Evolutionary conservation across 1,140 invertebrate species (phyloP).

Genomic region (Adoxophyes honmai): DNA sequence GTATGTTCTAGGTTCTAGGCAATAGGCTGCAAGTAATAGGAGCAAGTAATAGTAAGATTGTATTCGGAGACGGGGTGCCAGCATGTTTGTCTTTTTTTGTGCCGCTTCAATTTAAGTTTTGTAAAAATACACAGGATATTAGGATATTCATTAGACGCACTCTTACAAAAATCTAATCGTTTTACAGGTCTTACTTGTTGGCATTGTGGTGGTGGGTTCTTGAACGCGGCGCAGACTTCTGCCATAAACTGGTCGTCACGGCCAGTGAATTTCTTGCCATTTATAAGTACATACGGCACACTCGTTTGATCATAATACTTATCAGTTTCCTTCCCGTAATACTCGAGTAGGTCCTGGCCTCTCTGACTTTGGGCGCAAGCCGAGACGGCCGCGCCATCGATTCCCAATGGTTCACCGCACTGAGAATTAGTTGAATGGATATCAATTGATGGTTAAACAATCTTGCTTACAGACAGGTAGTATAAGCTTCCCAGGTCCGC

Average conservation of each 20-base stretch:
- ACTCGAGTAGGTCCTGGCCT: slow-evolving; percentile 41
- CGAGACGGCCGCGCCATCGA: slow-evolving; percentile 41
- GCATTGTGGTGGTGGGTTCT: slow-evolving; percentile 36
- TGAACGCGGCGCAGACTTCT: slow-evolving; percentile 40
- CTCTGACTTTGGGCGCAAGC: slow-evolving; percentile 42
- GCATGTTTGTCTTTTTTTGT: too few relatives aligned
- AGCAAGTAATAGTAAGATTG: too few relatives aligned
- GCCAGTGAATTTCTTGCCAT: slow-evolving; percentile 25
- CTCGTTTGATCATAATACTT: slow-evolving; percentile 32
- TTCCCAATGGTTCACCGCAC: slow-evolving; percentile 37
- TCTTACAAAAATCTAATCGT: neutral
- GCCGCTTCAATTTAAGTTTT: too few relatives aligned
- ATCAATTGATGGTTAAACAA: too few relatives aligned
- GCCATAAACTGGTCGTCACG: slow-evolving; percentile 28
- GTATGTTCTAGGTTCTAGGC: too few relatives aligned
- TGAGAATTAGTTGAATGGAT: slow-evolving; percentile 21
- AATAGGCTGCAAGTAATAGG: too few relatives aligned
- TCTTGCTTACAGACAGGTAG: too few relatives aligned
- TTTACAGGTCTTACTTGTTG: neutral
- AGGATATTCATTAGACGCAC: too few relatives aligned
- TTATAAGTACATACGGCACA: slow-evolving; percentile 51
- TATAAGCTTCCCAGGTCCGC: too few relatives aligned
- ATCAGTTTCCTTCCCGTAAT: slow-evolving; percentile 48
- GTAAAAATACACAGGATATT: too few relatives aligned
- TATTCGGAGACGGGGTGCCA: too few relatives aligned